phyloP scores from a whole-genome alignment of 2,797 vertebrate species.

The Protonibea diacanthus region DNA sequence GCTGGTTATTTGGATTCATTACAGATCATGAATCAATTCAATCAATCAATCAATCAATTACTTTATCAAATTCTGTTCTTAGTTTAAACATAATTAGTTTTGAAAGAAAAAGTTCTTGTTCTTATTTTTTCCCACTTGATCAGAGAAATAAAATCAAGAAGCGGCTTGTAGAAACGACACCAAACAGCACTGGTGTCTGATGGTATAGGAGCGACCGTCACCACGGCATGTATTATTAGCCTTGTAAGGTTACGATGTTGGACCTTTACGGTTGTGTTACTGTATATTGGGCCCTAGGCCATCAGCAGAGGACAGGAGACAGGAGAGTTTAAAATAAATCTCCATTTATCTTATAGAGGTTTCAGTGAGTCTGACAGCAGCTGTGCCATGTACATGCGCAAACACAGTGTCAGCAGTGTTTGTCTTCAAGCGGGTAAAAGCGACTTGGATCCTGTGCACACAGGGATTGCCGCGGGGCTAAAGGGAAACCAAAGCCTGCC shows the following conservation, averaged over 20 bases:
- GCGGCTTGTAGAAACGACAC: background rate
- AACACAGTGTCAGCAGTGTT: constrained; percentile 78
- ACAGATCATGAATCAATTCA: background rate
- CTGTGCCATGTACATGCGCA: constrained; percentile 46
- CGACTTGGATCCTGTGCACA: constrained; percentile 54
- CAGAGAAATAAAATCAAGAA: background rate
- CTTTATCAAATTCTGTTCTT: background rate
- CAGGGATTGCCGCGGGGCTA: constrained; percentile 49
- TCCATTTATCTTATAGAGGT: constrained; percentile 79
- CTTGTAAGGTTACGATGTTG: constrained; percentile 73
- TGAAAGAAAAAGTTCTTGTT: background rate
- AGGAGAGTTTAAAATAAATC: constrained; percentile 79
- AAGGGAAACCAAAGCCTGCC: constrained; percentile 67
- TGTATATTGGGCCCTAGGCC: constrained; percentile 56
- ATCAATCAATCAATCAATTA: too few species aligned
- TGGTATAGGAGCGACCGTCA: background rate
- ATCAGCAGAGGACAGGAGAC: constrained; percentile 48
- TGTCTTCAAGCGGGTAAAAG: constrained; percentile 51
- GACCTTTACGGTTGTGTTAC: constrained; percentile 45
- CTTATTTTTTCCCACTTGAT: background rate
- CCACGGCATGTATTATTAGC: constrained; percentile 32
- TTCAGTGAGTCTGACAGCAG: constrained; percentile 77
- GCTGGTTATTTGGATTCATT: background rate
- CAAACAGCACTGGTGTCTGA: background rate
- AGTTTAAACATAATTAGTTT: background rate